Base-by-base conservation (phyloP, 2,888 invertebrate genomes). In the Cosmorhoe ocellata region DNA sequence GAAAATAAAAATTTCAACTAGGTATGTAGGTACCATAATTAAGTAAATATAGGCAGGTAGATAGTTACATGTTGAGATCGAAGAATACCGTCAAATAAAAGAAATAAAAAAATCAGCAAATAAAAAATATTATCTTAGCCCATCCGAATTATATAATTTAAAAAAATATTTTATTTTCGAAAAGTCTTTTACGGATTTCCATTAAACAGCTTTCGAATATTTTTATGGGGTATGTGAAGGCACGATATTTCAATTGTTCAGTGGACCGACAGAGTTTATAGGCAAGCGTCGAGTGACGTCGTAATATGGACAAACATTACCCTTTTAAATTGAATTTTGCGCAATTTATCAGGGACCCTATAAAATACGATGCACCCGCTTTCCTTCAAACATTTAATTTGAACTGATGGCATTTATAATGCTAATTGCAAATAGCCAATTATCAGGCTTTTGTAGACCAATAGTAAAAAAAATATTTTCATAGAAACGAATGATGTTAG, bases 261-360 rank as follows among this genome's bases (percentile, higher is more conserved):
- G 66, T 81, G 79, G 77, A 66, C 76, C 77, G 78, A 62, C 74
- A 76, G 74, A 84, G 81, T 86, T 85, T 86, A 86, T 85, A 75
- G 80, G 76, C 70, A 58, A 60, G 75, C 73, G 73, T 72, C 73
- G 78, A 81, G 81, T 83, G 83, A 85, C 79, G 74, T 74, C 73
- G 82, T 84, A 84, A 85, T 85, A 84, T 82, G 84, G 81, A 77
- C 84, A 85, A 86, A 84, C 83, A 86, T 84, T 85, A 81, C 83
- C 86, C 84, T 84, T 87, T 86, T 85, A 86, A 86, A 87, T 87
- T 85, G 85, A 86, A 87, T 86, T 83, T 85, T 71, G 70, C 59
- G 75, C 84, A 83, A 87, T 87, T 86, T 84, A 87, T 85, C 83
- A 84, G 75, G 49, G 64, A 65, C 68, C 74, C 74, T 79, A 80